Evolutionary conservation across 2,888 invertebrate species (phyloP).

Genomic region (Labia minor): DNA sequence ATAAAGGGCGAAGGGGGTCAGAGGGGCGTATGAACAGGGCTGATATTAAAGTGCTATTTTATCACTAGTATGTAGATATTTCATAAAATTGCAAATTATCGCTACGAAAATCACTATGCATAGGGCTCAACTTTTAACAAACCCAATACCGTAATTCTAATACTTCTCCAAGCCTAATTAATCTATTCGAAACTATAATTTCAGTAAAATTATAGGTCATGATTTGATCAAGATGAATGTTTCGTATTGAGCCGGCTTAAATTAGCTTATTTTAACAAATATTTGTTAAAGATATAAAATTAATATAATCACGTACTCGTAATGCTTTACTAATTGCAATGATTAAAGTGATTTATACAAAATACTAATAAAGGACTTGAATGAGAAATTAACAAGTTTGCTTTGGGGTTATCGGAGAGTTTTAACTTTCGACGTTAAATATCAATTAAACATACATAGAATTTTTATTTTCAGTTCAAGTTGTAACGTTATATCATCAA

Average conservation of each 20-base stretch:
- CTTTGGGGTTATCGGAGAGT: too few relatives aligned
- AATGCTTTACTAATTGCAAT: neutral
- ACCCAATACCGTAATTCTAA: neutral
- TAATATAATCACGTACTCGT: neutral
- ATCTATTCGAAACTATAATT: slow-evolving; percentile 4
- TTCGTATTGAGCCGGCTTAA: neutral
- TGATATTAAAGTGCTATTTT: slow-evolving; percentile 13
- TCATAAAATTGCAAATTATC: slow-evolving; percentile 9
- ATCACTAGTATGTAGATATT: neutral
- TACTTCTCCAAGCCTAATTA: neutral
- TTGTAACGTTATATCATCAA: too few relatives aligned
- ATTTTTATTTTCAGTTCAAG: too few relatives aligned
- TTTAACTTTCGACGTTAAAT: too few relatives aligned
- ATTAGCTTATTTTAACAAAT: neutral
- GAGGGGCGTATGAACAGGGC: neutral
- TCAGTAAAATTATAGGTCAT: slow-evolving; percentile 8
- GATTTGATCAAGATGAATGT: slow-evolving; percentile 13
- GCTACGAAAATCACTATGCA: neutral
- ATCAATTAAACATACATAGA: too few relatives aligned
- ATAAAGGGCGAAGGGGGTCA: neutral
- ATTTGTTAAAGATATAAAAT: neutral
- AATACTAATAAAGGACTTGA: neutral
- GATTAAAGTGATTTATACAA: slow-evolving; percentile 7
- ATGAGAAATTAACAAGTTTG: neutral
- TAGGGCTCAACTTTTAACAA: neutral